These are phyloP conservation scores for Hesperia comma DNA, from an alignment of 2,888 invertebrate genomes.

Conservation along the genomic window DNA sequence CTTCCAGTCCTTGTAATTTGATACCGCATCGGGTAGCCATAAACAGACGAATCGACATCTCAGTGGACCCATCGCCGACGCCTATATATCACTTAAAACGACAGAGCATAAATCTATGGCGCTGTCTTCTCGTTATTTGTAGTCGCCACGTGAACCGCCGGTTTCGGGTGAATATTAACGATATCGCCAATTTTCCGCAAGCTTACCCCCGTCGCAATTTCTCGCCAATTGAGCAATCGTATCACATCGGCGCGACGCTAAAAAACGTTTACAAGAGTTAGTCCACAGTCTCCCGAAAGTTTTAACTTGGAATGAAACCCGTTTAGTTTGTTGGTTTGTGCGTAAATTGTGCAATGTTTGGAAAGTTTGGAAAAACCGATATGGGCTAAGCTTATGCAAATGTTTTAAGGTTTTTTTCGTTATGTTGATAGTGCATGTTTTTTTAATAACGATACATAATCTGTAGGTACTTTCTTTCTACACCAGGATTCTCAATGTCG, in stretches of 20 bases:
- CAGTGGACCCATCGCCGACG: conserved; percentile 58
- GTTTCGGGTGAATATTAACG: conserved; percentile 84
- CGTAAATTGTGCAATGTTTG: conserved; percentile 12
- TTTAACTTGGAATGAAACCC: conserved; percentile 33
- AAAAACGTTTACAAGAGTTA: conserved; percentile 36
- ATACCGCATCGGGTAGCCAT: conserved; percentile 45
- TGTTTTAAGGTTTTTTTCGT: too few species aligned
- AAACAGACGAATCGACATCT: conserved; percentile 67
- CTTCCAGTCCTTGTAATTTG: conserved; percentile 24
- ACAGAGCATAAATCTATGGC: conserved; percentile 80
- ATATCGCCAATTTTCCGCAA: conserved; percentile 83
- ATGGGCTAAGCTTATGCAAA: too few species aligned
- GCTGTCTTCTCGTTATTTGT: conserved; percentile 80
- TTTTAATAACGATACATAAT: too few species aligned
- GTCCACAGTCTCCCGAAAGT: conserved; percentile 25
- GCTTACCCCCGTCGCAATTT: conserved; percentile 82
- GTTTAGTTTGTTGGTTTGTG: conserved; percentile 28
- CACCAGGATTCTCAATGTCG: too few species aligned
- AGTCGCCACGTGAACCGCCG: conserved; percentile 80
- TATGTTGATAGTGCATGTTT: too few species aligned
- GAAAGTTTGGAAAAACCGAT: not conserved
- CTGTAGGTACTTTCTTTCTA: too few species aligned
- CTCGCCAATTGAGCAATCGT: conserved; percentile 83
- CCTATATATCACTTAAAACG: conserved; percentile 80
- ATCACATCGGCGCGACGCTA: conserved; percentile 65